Evolutionary conservation across 1,140 invertebrate genomes (phyloP), one percentile per base, ranked within the genome.

Genomic region (Heliconius hewitsoni): DNA sequence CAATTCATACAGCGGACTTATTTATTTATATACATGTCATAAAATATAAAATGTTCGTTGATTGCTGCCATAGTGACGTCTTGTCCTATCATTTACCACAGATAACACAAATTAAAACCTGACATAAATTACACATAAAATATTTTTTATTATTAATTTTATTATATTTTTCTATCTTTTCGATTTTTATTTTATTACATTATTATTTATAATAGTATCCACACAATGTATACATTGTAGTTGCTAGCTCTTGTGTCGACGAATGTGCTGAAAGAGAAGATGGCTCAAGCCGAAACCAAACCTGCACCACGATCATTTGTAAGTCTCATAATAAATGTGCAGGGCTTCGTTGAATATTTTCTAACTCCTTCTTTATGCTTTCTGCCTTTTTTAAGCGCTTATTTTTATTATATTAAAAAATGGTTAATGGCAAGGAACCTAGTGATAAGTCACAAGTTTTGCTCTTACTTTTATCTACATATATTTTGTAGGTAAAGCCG

Each of bases 181-280:
- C 2, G 16, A 39, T 72, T 9, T 39, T 8, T 37, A 71, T 72
- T 34, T 71, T 4, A 30, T 71, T 37, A 18, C 5, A 16, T 16
- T 42, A 19, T 72, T 6, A 37, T 27, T 27, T 66, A 6, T 66
- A 27, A 66, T 66, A 70, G 37, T 76, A 76, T 76, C 13, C 11
- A 37, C 42, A 11, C 23, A 70, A 23, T 73, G 73, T 66, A 23
- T 72, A 18, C 73, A 74, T 80, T 81, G 78, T 90, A 94, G 92
- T 90, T 94, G 89, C 90, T 90, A 87, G 84, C 91, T 39, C 87
- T 93, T 90, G 91, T 91, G 16, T 86, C 89, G 18, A 79, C 91
- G 82, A 91, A 86, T 78, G 84, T 84, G 3, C 78, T 85, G 81
- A 87, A 81, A 83, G 88, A 78, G 81, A 84, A 81, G 79, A 74